phyloP scores from a whole-genome alignment of 2,888 invertebrate species.

The Lapara coniferarum region DNA sequence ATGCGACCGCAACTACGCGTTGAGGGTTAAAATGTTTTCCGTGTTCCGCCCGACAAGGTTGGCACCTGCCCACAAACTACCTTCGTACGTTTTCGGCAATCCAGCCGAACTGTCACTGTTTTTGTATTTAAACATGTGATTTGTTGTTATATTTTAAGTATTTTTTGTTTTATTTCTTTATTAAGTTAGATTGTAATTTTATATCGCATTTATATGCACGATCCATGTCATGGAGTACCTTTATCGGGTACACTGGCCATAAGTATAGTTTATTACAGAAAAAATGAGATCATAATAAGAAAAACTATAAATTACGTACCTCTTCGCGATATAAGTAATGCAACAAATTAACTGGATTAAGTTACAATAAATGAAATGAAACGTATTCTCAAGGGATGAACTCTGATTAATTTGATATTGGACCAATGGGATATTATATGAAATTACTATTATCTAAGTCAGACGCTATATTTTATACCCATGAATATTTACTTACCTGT shows the following conservation, averaged over 20 bases:
- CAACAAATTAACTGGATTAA: neutral
- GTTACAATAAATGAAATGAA: neutral
- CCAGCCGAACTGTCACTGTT: neutral
- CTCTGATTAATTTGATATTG: neutral
- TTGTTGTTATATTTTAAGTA: neutral
- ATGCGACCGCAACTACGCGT: constrained; percentile 55
- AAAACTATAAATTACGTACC: no score
- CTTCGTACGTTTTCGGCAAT: constrained; percentile 15
- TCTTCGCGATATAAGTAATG: no score
- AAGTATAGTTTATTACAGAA: no score
- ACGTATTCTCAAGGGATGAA: neutral
- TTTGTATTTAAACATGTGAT: constrained; percentile 7
- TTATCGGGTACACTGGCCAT: neutral
- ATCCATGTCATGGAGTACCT: neutral
- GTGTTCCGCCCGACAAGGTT: constrained; percentile 58
- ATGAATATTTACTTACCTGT: no score
- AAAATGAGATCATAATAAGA: no score
- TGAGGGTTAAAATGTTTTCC: constrained; percentile 76
- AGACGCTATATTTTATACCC: neutral
- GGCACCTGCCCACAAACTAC: constrained; percentile 51
- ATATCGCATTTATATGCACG: neutral
- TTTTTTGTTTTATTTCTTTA: neutral
- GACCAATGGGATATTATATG: neutral
- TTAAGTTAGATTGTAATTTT: neutral
- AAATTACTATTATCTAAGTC: neutral